Base-by-base conservation (phyloP, 1,140 invertebrate genomes). In the Rhyacophila brunnea region DNA sequence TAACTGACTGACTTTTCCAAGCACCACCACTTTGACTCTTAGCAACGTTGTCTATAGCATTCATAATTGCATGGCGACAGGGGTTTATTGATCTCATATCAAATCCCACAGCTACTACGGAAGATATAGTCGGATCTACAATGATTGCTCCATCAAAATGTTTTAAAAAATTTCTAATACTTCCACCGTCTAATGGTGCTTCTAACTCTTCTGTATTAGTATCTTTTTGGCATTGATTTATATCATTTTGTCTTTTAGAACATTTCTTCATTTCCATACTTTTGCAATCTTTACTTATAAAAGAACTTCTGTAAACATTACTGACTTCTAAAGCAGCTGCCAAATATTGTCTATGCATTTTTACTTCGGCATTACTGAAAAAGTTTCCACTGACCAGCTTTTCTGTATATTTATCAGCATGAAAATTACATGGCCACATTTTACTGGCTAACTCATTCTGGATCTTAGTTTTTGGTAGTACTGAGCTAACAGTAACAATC, bases 361-460 rank as follows among this genome's bases (percentile, higher is more conserved):
- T 50, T 0, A 87, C 57, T 61, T 93, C 83, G 1, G 72, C 64
- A 0, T 67, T 46, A 11, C 70, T 73, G 69, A 95, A 95, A 53
- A 87, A 78, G 0, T 79, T 77, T 3, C 85, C 84, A 43, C 79
- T 75, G 0, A 83, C 66, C 36, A 90, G 64, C 45, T 79, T 83
- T 69, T 93, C 90, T 2, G 87, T 69, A 65, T 83, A 84, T 60
- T 82, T 81, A 69, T 92, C 87, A 42, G 83, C 87, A 80, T 92
- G 87, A 77, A 95, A 96, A 70, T 91, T 92, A 18, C 89, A 84
- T 0, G 92, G 89, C 94, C 93, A 96, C 28, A 84, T 71, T 56
- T 77, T 74, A 1, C 79, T 78, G 1, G 82, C 80, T 64, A 79
- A 73, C 6, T 83, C 73, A 70, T 85, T 89, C 68, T 95, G 93